These are phyloP conservation scores for Bombus superbus DNA, from an alignment of 1,140 invertebrate genomes.

Conservation along the genomic window DNA sequence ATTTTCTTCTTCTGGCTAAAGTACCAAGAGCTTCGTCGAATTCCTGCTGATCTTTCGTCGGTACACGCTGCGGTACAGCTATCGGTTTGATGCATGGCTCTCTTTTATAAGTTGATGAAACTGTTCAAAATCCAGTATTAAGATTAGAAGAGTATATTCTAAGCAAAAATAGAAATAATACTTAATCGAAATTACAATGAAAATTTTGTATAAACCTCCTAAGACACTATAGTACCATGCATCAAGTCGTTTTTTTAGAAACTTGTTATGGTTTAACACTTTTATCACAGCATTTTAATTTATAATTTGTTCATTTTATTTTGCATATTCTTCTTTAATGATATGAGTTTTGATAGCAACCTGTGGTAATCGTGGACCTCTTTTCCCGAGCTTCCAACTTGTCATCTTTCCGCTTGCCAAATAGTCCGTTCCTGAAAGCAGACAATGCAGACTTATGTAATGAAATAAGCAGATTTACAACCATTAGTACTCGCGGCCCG, in stretches of 20 bases:
- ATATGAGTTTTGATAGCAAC: constrained; percentile 38
- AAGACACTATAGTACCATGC: neutral
- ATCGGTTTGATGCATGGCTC: constrained; percentile 69
- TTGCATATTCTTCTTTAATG: neutral
- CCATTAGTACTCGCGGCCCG: neutral
- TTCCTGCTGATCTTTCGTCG: constrained; percentile 75
- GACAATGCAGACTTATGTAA: constrained; percentile 23
- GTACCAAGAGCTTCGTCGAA: constrained; percentile 79
- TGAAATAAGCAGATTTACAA: neutral
- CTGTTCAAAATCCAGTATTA: constrained; percentile 42
- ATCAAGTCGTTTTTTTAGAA: no score
- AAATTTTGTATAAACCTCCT: neutral
- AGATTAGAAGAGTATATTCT: neutral
- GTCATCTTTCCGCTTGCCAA: constrained; percentile 74
- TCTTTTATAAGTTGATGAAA: constrained; percentile 75
- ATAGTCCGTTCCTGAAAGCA: constrained; percentile 75
- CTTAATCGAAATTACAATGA: neutral
- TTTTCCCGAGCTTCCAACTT: constrained; percentile 68
- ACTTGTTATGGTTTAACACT: neutral
- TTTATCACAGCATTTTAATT: neutral
- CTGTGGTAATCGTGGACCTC: constrained; percentile 74
- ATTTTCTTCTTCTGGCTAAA: constrained; percentile 76
- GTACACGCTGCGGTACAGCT: constrained; percentile 54
- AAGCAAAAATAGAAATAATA: neutral
- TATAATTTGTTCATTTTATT: neutral